Percentiles rank a stretch among this genome's conserved stretches.
Evolutionary conservation across 2,113 vertebrate genomes (phyloP).

Genomic region (Cheirogaleus medius): DNA sequence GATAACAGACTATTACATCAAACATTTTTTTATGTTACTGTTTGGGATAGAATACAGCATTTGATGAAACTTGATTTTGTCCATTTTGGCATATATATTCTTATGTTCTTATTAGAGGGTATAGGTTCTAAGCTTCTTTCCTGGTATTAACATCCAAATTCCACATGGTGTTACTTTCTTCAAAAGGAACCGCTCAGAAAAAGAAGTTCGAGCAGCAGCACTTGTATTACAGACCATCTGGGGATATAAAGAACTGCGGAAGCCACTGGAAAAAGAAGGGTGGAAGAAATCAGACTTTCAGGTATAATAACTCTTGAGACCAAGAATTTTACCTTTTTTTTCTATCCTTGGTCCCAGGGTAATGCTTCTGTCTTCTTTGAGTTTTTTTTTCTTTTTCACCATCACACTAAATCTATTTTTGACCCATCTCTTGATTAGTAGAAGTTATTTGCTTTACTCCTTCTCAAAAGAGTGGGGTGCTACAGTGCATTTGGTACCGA

Average conservation of each 20-base stretch:
- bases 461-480: background rate
- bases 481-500: background rate
- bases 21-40: background rate
- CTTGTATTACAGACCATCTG: constrained; percentile 94
- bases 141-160: background rate
- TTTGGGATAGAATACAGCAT: background rate
- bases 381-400: background rate
- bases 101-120: background rate
- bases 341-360: background rate
- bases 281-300: constrained; percentile 99
- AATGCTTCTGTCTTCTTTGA: background rate
- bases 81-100: background rate
- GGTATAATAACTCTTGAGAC: constrained; percentile 78
- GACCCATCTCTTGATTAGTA: background rate
- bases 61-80: background rate
- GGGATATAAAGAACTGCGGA: constrained; percentile 95
- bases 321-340: background rate
- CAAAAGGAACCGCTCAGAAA: constrained; percentile 93
- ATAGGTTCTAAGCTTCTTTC: background rate
- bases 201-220: constrained; percentile 94
- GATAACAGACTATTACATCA: background rate
- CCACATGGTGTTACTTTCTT: background rate
- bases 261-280: constrained; percentile 95
- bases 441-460: background rate
- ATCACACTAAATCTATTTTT: background rate